Conservation (phyloP, 2,113 vertebrate genomes). For the Megatriorchis doriae region DNA sequence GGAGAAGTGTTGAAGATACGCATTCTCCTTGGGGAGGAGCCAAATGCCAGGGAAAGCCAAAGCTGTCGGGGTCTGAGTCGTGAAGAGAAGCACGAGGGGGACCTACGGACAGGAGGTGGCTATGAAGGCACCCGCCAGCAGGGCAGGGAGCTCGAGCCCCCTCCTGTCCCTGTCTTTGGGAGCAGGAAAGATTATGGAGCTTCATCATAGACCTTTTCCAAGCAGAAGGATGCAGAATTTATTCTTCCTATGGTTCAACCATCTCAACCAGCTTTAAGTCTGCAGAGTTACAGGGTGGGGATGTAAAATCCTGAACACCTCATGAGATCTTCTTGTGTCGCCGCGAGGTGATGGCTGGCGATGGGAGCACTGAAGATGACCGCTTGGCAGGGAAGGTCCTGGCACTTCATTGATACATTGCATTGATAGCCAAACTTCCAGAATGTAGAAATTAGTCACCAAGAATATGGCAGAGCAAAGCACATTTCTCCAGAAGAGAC, state of each 20-base stretch:
- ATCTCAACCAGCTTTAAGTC: background rate
- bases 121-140: fast-evolving
- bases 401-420: background rate
- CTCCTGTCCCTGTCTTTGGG: background rate
- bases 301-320: background rate
- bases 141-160: fast-evolving
- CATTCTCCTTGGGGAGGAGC: slow-evolving; percentile 9
- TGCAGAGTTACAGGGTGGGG: background rate
- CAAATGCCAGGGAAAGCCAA: background rate
- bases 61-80: fast-evolving
- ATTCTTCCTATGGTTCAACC: background rate
- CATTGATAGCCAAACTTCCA: background rate
- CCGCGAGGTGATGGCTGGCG: background rate
- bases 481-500: background rate
- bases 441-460: background rate
- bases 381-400: background rate
- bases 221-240: background rate
- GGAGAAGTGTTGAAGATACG: background rate
- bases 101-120: background rate
- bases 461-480: background rate
- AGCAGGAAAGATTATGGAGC: background rate
- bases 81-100: background rate
- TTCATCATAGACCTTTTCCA: background rate
- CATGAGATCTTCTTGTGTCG: background rate
- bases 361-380: fast-evolving